A percentile compares a stretch with the other conserved stretches of the same genome.
Evolutionary conservation across 2,888 invertebrate genomes (phyloP).

Genomic region (Tetranychus piercei): DNA sequence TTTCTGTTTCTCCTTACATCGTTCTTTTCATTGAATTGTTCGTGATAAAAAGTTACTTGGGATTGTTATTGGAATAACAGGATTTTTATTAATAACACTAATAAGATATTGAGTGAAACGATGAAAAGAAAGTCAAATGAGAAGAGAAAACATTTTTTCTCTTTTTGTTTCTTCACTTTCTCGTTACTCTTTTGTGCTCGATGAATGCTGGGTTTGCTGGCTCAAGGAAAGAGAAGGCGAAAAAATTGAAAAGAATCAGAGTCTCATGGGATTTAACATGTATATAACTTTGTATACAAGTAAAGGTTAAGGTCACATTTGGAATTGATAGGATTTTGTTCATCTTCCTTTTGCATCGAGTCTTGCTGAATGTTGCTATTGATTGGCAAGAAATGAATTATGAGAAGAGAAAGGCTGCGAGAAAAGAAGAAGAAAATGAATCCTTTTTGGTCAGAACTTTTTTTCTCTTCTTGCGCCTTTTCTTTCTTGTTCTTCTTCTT

Average conservation of each 20-base stretch:
- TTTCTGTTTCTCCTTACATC: too few relatives aligned
- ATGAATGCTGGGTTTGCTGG: too few relatives aligned
- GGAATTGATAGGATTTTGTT: background rate
- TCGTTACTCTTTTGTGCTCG: background rate
- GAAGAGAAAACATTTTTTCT: background rate
- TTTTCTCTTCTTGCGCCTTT: background rate
- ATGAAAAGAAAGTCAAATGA: background rate
- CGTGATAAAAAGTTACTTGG: too few relatives aligned
- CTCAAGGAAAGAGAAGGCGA: too few relatives aligned
- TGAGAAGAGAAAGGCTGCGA: background rate
- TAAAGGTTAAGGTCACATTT: background rate
- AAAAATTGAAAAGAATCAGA: background rate
- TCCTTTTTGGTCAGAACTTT: background rate
- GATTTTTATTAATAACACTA: too few relatives aligned
- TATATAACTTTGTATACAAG: background rate
- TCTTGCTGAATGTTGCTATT: background rate
- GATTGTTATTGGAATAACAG: too few relatives aligned
- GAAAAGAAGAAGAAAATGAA: background rate
- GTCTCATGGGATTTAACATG: background rate
- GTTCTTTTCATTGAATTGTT: too few relatives aligned
- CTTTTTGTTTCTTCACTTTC: background rate
- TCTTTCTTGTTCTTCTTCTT: background rate
- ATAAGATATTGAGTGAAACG: too few relatives aligned
- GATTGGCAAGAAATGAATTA: background rate
- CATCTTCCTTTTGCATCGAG: background rate